Evolutionary conservation across 1,140 invertebrate genomes (phyloP).

Genomic region (Diplogasteroides magnus): DNA sequence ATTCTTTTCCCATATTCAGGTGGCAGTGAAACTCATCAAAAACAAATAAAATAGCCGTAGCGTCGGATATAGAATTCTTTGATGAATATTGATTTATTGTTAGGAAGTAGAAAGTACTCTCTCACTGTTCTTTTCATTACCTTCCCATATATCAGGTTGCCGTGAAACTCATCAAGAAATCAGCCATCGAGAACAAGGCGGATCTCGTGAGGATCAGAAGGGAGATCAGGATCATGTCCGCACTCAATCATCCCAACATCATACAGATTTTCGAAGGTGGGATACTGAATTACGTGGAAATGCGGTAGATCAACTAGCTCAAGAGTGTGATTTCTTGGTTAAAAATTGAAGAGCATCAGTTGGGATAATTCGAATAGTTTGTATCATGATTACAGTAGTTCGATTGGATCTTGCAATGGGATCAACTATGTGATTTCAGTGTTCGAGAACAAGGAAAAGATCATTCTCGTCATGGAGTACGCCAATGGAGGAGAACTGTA

Average conservation of each 20-base stretch:
- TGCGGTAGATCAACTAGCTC: too few relatives aligned
- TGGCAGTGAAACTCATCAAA: too few relatives aligned
- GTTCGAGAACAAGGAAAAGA: conserved; percentile 60
- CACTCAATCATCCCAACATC: conserved; percentile 93
- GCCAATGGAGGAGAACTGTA: conserved; percentile 95
- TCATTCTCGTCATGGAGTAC: conserved; percentile 98
- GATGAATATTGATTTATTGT: too few relatives aligned
- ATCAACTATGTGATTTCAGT: conserved; percentile 37
- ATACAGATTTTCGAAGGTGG: conserved; percentile 99
- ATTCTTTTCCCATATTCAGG: too few relatives aligned
- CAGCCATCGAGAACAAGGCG: conserved; percentile 94
- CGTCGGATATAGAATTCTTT: too few relatives aligned
- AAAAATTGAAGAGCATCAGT: background rate
- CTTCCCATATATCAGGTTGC: conserved; percentile 66
- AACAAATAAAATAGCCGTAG: too few relatives aligned
- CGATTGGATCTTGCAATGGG: background rate
- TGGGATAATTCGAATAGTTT: background rate
- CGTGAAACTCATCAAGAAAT: conserved; percentile 98
- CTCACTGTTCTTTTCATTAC: too few relatives aligned
- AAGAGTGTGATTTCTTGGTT: background rate
- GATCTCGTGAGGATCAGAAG: conserved; percentile 87
- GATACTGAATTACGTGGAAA: too few relatives aligned
- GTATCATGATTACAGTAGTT: background rate
- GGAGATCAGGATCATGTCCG: conserved; percentile 98
- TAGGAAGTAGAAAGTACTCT: too few relatives aligned